Conservation (phyloP, 2,797 vertebrate genomes). For the Darevskia mixta region DNA sequence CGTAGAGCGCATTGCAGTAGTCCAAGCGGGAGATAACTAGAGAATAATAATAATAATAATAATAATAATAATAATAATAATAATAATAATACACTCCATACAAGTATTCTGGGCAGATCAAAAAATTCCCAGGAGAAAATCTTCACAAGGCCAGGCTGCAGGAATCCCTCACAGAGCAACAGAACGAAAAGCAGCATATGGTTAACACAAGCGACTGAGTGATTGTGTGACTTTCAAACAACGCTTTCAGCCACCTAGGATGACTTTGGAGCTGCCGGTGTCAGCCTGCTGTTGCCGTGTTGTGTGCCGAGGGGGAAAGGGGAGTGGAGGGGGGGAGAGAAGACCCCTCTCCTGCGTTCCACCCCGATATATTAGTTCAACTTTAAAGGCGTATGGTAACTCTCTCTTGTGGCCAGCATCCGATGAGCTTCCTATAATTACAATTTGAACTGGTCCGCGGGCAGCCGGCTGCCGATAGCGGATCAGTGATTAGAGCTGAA, state of each 20-base stretch:
- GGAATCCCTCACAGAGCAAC: constrained; percentile 62
- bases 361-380: constrained; percentile 75
- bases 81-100: background rate
- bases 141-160: constrained; percentile 6
- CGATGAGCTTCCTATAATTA: constrained; percentile 79
- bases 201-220: constrained; percentile 43
- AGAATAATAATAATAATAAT: too few species aligned
- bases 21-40: too few species aligned
- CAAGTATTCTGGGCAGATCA: background rate
- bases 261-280: constrained; percentile 68
- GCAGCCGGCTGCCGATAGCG: constrained; percentile 70
- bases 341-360: constrained; percentile 68
- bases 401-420: constrained; percentile 75
- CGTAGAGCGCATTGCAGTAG: too few species aligned
- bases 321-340: background rate
- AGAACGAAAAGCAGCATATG: constrained; percentile 42
- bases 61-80: too few species aligned
- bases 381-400: constrained; percentile 79
- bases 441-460: constrained; percentile 77
- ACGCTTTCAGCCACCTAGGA: constrained; percentile 70
- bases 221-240: constrained; percentile 52
- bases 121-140: background rate
- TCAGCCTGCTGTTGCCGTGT: constrained; percentile 63
- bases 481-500: constrained; percentile 81
- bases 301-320: background rate